A percentile compares a stretch with the other conserved stretches of the same genome.
Conservation (phyloP, 30 jellyfish, hydroid and myxozoan species). For the Aurelia sp. region DNA sequence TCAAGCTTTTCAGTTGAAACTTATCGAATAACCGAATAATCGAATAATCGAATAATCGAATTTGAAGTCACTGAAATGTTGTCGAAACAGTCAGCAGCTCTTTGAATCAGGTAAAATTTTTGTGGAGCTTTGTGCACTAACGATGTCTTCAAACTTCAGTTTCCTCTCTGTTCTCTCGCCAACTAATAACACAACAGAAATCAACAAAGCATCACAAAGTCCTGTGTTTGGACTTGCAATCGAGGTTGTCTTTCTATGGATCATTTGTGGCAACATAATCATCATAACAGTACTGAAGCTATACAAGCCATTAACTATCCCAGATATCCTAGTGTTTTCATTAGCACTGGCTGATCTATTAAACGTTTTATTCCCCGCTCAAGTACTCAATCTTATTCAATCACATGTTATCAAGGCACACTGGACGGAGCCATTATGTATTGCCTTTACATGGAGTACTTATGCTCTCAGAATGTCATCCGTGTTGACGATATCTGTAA, state of each 20-base stretch:
- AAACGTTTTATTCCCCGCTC: constrained; percentile 63
- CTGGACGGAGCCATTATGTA: constrained; percentile 54
- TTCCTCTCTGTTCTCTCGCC: not conserved
- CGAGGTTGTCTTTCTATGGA: constrained; percentile 49
- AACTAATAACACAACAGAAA: not conserved
- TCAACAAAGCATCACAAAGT: not conserved
- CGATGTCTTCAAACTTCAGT: too few species aligned
- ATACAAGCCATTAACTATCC: constrained; percentile 81
- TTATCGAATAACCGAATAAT: too few species aligned
- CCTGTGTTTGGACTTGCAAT: constrained; percentile 51
- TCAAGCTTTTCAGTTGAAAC: too few species aligned
- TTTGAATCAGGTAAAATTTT: too few species aligned
- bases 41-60: too few species aligned
- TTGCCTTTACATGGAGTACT: constrained; percentile 51
- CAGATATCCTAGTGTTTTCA: constrained; percentile 78
- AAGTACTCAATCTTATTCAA: constrained; percentile 44
- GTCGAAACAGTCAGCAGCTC: too few species aligned
- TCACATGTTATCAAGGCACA: constrained; percentile 21
- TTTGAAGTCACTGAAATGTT: too few species aligned
- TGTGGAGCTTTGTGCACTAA: too few species aligned
- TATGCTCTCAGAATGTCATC: constrained; percentile 66
- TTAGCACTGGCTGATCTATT: constrained; percentile 74
- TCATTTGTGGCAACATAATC: constrained; percentile 46
- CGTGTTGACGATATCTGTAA: constrained; percentile 66
- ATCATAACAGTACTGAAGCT: constrained; percentile 56